phyloP scores from a whole-genome alignment of 2,113 vertebrate genomes.

The Lycocorax pyrrhopterus region DNA sequence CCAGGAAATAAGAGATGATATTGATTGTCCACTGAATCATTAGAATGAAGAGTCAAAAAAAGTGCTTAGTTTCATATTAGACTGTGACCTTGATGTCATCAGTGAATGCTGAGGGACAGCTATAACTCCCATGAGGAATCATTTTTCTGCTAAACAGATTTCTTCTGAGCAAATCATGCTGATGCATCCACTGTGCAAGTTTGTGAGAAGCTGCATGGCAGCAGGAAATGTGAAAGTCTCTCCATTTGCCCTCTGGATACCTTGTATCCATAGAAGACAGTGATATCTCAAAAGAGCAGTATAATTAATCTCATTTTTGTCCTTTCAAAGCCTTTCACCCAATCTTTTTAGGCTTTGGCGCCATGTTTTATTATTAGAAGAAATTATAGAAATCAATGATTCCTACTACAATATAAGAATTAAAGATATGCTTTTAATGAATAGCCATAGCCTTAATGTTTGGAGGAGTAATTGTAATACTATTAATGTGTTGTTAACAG shows the following conservation, averaged over 20 bases:
- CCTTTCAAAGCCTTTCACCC: neutral
- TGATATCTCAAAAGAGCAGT: neutral
- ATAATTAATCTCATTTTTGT: neutral
- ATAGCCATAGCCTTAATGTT: neutral
- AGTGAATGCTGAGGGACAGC: neutral
- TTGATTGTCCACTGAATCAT: neutral
- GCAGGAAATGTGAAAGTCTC: neutral
- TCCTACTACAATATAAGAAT: neutral
- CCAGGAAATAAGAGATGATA: neutral
- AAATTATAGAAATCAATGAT: neutral
- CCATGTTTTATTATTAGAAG: neutral
- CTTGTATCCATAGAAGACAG: neutral
- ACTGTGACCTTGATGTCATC: neutral
- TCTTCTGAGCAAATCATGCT: neutral
- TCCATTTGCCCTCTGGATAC: neutral
- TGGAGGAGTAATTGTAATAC: neutral
- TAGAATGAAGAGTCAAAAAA: constrained; percentile 3
- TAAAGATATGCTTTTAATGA: neutral
- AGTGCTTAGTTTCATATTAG: neutral
- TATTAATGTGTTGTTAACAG: neutral
- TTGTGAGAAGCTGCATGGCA: neutral
- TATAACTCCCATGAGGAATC: neutral
- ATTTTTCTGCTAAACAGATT: constrained; percentile 6
- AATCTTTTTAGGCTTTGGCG: neutral
- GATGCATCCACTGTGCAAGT: neutral